A percentile compares a stretch with the other conserved stretches of the same genome.
These are phyloP conservation scores for Lomographa bimaculata DNA, from an alignment of 2,888 invertebrate species.

Conservation along the genomic window DNA sequence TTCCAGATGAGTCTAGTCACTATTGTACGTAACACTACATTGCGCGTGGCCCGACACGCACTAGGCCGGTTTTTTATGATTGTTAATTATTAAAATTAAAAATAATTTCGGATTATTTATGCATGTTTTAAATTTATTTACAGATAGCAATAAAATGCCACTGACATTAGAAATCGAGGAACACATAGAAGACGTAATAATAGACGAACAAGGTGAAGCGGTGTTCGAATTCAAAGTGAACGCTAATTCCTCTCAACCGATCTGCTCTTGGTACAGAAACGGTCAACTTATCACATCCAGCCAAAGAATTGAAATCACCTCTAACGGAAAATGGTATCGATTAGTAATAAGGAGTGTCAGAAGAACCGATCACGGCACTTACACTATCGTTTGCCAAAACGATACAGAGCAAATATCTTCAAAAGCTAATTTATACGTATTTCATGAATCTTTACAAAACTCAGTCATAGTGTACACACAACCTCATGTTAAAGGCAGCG, in stretches of 20 bases:
- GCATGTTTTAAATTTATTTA: too few species aligned
- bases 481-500: too few species aligned
- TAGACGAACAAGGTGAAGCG: slow-evolving; percentile 30
- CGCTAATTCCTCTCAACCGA: slow-evolving; percentile 25
- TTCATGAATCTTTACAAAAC: too few species aligned
- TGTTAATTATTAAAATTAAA: too few species aligned
- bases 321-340: slow-evolving; percentile 28
- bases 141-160: too few species aligned
- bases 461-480: too few species aligned
- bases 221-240: slow-evolving; percentile 38
- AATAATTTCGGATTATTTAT: too few species aligned
- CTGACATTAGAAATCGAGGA: slow-evolving; percentile 33
- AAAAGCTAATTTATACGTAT: slow-evolving; percentile 38
- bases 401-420: slow-evolving; percentile 23
- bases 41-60: too few species aligned
- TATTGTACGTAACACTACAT: too few species aligned
- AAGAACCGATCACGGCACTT: slow-evolving; percentile 40
- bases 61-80: too few species aligned
- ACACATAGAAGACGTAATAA: slow-evolving; percentile 34
- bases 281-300: slow-evolving; percentile 28
- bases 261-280: slow-evolving; percentile 40
- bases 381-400: slow-evolving; percentile 33
- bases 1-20: too few species aligned
- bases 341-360: slow-evolving; percentile 33
- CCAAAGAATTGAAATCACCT: slow-evolving; percentile 30